phyloP scores from a whole-genome alignment of 2,888 invertebrate genomes.

The Hyalella azteca region DNA sequence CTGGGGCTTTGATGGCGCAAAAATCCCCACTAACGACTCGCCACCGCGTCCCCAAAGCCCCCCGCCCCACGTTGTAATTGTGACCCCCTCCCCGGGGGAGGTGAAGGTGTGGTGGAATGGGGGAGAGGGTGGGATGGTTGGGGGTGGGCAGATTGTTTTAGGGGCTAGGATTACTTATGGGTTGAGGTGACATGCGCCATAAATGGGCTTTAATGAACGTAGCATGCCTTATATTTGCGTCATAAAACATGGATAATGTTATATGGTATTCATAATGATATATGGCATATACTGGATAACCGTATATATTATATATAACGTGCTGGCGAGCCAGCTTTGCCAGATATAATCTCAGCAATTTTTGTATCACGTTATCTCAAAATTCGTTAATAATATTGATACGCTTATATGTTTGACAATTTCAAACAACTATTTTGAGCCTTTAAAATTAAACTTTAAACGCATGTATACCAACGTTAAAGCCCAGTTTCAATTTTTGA shows the following conservation, averaged over 20 bases:
- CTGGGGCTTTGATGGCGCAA: neutral
- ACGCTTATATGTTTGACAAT: too few species aligned
- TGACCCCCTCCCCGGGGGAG: neutral
- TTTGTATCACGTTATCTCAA: too few species aligned
- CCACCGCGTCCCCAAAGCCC: neutral
- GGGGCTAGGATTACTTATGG: neutral
- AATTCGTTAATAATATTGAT: too few species aligned
- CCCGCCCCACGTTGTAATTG: neutral
- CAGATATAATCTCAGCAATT: too few species aligned
- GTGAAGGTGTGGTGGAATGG: neutral
- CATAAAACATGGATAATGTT: neutral
- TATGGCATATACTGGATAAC: too few species aligned
- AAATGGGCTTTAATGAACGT: neutral
- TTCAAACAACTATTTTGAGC: too few species aligned
- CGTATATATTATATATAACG: too few species aligned
- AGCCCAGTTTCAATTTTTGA: too few species aligned
- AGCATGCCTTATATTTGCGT: neutral
- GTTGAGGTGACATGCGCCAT: neutral
- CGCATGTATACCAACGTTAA: too few species aligned
- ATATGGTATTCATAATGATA: neutral
- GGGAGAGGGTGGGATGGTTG: neutral
- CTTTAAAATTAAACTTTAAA: too few species aligned
- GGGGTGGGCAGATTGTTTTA: neutral
- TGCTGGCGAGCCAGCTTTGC: too few species aligned
- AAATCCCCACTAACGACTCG: slow-evolving; percentile 8